phyloP scores from a whole-genome alignment of 2,797 vertebrate genomes.

The Acrossocheilus fasciatus region DNA sequence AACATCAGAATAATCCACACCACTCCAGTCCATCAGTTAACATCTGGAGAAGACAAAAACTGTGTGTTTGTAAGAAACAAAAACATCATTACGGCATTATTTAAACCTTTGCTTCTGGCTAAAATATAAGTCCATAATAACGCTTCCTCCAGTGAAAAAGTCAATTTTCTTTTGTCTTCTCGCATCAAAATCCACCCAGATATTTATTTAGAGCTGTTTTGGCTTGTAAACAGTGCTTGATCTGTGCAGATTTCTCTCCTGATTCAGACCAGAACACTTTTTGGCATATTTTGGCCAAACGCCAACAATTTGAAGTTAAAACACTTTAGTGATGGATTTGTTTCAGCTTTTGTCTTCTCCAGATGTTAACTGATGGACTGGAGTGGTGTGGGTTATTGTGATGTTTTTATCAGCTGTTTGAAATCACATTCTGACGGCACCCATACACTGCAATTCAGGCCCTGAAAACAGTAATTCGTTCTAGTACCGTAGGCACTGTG shows the following conservation, averaged over 20 bases:
- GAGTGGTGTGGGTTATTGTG: not conserved
- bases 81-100: not conserved
- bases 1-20: not conserved
- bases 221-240: too few relatives aligned
- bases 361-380: not conserved
- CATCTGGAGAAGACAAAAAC: not conserved
- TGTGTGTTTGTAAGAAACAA: not conserved
- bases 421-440: not conserved
- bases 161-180: too few relatives aligned
- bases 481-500: not conserved
- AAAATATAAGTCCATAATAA: not conserved
- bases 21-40: not conserved
- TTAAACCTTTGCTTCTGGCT: not conserved
- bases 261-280: too few relatives aligned
- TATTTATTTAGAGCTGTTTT: too few relatives aligned
- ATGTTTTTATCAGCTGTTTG: not conserved
- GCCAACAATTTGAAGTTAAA: too few relatives aligned
- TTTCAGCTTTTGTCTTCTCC: not conserved
- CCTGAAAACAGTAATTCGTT: not conserved
- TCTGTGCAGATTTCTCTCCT: too few relatives aligned
- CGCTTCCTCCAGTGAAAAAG: not conserved
- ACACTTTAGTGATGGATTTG: too few relatives aligned
- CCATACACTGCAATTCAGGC: not conserved
- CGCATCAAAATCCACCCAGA: too few relatives aligned
- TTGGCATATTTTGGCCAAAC: too few relatives aligned